Evolutionary conservation across 2,797 vertebrate genomes (phyloP).

Genomic region (Danio tinwini): DNA sequence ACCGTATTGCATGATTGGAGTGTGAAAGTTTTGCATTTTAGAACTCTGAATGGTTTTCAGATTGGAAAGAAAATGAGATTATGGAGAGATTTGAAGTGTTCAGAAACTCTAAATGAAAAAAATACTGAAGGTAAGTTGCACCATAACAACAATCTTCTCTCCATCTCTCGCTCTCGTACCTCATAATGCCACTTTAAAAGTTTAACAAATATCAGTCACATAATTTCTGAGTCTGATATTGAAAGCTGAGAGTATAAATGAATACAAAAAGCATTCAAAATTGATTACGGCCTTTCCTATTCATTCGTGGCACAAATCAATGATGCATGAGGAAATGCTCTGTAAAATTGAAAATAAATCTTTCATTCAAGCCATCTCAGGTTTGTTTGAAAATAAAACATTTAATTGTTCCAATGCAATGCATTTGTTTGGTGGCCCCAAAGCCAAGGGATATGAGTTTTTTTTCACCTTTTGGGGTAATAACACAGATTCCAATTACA

Average conservation of each 20-base stretch:
- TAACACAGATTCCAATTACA: slow-evolving; percentile 40
- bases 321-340: slow-evolving; percentile 18
- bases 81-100: not conserved
- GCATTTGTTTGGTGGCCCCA: slow-evolving; percentile 5
- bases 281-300: slow-evolving; percentile 22
- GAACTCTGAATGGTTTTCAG: slow-evolving; percentile 18
- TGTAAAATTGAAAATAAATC: slow-evolving; percentile 41
- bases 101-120: not conserved
- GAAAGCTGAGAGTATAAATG: slow-evolving; percentile 30
- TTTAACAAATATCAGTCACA: slow-evolving; percentile 14
- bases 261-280: slow-evolving; percentile 27
- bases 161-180: not conserved
- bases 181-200: slow-evolving; percentile 16
- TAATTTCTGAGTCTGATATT: not conserved
- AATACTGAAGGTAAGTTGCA: not conserved
- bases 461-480: slow-evolving; percentile 19
- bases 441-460: slow-evolving; percentile 31
- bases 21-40: not conserved
- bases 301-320: slow-evolving; percentile 29
- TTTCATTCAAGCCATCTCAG: slow-evolving; percentile 27
- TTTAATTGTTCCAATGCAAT: slow-evolving; percentile 24
- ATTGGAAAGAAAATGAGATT: slow-evolving; percentile 34
- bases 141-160: not conserved
- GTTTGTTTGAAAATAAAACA: slow-evolving; percentile 43
- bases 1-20: not conserved